Evolutionary conservation across 1,140 invertebrate genomes (phyloP), one percentile per base, ranked within the genome.

Genomic region (Adoxophyes honmai): DNA sequence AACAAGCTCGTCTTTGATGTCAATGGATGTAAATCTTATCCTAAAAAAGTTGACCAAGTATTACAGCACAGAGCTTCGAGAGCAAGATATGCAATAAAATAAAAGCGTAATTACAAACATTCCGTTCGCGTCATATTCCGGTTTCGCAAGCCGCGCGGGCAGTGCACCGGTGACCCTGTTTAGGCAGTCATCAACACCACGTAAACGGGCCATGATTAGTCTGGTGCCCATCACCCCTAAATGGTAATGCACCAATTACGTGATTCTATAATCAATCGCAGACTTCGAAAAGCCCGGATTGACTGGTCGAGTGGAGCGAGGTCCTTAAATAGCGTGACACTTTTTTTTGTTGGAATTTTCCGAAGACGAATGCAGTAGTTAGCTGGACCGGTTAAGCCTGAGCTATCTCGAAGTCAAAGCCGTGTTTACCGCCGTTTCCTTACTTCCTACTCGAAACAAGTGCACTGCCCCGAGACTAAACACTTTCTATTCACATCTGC

Each of bases 401-500:
- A 28, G 21, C 6, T 28, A 6, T 6, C 6, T 28, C n/a, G 39
- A 18, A 28, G 42, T 28, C 42, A 48, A 33, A 28, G 42, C 42
- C 42, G 28, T 48, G 42, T 48, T 48, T 21, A 13, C 14, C 42
- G 42, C 8, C 44, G 35, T 51, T 66, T 62, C 55, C 57, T 57
- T 37, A 54, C 57, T 66, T 59, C 64, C 58, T 55, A 51, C 51
- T 60, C 54, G 37, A 52, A 34, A 55, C 59, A 52, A 55, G 59
- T 62, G 57, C 56, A 62, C 36, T 62, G 60, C 39, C 54, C 42
- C 15, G 36, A 36, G 54, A 44, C 35, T 55, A 38, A 52, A 52
- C 28, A 34, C 60, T 61, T 59, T 59, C 38, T 51, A 48, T 48
- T 48, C 42, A 48, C 36, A 21, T 28, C 18, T 28, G n/a, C 10